A percentile compares a stretch with the other conserved stretches of the same genome.
These are phyloP conservation scores for Plusia festucae DNA, from an alignment of 2,888 invertebrate species.

Conservation along the genomic window DNA sequence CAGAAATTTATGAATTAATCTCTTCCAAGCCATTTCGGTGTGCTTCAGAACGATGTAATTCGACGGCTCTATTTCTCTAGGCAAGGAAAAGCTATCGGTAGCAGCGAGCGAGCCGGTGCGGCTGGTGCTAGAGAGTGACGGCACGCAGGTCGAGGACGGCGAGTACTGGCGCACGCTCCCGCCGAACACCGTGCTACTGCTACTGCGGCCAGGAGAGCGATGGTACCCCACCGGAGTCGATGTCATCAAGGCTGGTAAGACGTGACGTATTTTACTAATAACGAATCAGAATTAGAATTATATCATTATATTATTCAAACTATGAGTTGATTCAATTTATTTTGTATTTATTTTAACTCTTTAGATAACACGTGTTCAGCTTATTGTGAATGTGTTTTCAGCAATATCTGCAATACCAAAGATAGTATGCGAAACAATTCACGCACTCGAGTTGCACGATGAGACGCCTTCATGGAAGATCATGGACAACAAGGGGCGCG, in stretches of 20 bases:
- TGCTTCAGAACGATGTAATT: background rate
- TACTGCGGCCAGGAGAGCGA: slow-evolving; percentile 96
- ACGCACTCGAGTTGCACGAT: slow-evolving; percentile 98
- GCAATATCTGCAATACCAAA: slow-evolving; percentile 98
- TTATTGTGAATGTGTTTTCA: slow-evolving; percentile 80
- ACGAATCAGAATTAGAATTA: too few relatives aligned
- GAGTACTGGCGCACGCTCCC: slow-evolving; percentile 98
- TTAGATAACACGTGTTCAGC: slow-evolving; percentile 7
- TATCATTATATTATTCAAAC: too few relatives aligned
- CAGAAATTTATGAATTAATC: too few relatives aligned
- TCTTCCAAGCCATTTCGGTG: too few relatives aligned
- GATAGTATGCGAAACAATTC: slow-evolving; percentile 99
- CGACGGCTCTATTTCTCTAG: slow-evolving; percentile 67
- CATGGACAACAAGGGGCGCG: slow-evolving; percentile 99
- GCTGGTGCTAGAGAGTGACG: slow-evolving; percentile 98
- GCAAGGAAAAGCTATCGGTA: slow-evolving; percentile 97
- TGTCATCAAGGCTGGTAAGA: slow-evolving; percentile 97
- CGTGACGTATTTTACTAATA: too few relatives aligned
- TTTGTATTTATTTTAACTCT: background rate
- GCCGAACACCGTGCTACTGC: slow-evolving; percentile 96
- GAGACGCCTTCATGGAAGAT: slow-evolving; percentile 99
- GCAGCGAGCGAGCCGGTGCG: slow-evolving; percentile 96
- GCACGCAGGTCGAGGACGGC: slow-evolving; percentile 98
- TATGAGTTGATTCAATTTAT: too few relatives aligned
- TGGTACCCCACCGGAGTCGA: slow-evolving; percentile 98